Conservation (phyloP, 2,797 vertebrate genomes). For the Alca torda region DNA sequence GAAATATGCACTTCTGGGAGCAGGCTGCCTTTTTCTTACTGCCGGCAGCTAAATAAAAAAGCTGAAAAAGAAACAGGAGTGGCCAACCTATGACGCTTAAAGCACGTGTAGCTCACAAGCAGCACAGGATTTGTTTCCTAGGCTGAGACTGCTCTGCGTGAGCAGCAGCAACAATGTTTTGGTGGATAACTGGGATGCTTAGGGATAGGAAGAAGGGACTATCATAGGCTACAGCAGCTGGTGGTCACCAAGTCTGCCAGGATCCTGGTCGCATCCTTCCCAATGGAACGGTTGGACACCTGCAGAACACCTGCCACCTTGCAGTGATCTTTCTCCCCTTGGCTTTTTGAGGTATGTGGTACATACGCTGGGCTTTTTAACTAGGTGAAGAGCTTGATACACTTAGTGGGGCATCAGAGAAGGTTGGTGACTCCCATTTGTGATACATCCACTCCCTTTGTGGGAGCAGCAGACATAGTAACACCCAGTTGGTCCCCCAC, state of each 20-base stretch:
- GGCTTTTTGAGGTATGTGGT: neutral
- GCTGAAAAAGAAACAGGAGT: conserved; percentile 47
- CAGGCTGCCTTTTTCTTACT: conserved; percentile 1
- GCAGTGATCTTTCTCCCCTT: neutral
- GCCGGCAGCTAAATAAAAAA: conserved; percentile 37
- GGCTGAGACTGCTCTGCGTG: neutral
- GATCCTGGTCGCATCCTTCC: neutral
- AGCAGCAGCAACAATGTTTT: neutral
- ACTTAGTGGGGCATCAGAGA: neutral
- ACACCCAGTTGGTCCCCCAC: neutral
- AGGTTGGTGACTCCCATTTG: neutral
- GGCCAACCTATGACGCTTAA: neutral
- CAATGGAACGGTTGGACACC: neutral
- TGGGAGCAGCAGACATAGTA: neutral
- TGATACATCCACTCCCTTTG: neutral
- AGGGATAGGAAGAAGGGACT: neutral
- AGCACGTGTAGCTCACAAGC: neutral
- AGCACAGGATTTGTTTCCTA: neutral
- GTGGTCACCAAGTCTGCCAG: neutral
- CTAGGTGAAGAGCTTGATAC: neutral
- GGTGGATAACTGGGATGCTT: neutral
- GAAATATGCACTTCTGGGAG: neutral
- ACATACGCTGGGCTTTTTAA: neutral
- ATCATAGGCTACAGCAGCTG: neutral
- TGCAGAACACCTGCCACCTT: neutral